Percentiles rank a stretch among this genome's conserved stretches.
phyloP scores from a whole-genome alignment of 2,888 invertebrate genomes.

The Noctua pronuba region DNA sequence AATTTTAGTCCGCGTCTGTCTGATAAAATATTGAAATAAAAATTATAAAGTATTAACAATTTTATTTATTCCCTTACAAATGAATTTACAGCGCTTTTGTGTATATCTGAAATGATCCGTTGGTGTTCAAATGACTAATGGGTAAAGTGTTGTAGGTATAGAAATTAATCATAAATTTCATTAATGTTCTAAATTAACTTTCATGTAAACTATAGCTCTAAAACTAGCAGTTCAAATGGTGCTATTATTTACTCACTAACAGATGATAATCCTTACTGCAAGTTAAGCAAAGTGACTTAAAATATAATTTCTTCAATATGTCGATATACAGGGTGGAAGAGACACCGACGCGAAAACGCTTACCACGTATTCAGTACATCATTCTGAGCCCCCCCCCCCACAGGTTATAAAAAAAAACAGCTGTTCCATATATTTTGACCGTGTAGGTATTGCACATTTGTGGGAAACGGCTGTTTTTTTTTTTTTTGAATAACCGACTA shows the following conservation, averaged over 20 bases:
- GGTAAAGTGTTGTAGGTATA: neutral
- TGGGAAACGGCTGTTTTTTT: too few species aligned
- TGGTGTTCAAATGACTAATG: neutral
- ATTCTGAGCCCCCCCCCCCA: too few species aligned
- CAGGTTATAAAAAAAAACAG: too few species aligned
- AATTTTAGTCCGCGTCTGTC: constrained; percentile 11
- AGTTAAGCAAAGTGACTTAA: neutral
- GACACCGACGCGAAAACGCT: too few species aligned
- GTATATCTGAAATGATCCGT: neutral
- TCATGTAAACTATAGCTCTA: neutral
- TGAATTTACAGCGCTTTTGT: neutral
- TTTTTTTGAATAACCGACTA: too few species aligned
- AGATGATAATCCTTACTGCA: neutral
- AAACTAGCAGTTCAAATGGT: neutral
- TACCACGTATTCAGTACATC: too few species aligned
- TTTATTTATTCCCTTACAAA: neutral
- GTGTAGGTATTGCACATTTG: too few species aligned
- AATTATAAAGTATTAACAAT: neutral
- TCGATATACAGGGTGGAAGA: neutral
- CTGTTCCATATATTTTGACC: too few species aligned
- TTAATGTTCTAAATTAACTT: neutral
- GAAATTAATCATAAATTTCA: neutral
- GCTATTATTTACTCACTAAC: neutral
- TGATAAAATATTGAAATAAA: constrained; percentile 15
- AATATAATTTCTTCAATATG: neutral